Percentiles rank a stretch among this genome's conserved stretches.
Evolutionary conservation across 2,888 invertebrate genomes (phyloP).

Genomic region (Luffia ferchaultella): DNA sequence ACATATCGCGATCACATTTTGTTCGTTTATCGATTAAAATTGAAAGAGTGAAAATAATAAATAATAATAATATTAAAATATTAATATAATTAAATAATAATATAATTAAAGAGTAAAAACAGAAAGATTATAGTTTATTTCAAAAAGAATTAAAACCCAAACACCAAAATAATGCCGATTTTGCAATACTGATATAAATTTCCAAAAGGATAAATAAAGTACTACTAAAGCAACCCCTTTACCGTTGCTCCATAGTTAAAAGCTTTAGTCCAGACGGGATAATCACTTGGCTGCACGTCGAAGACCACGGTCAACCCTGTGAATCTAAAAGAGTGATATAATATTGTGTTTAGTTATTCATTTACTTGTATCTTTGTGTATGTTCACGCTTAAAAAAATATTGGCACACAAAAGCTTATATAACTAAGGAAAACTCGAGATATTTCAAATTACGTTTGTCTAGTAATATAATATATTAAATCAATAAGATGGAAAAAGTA

Average conservation of each 20-base stretch:
- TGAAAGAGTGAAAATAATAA: no score
- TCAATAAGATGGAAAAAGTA: not conserved
- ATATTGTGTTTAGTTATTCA: no score
- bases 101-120: not conserved
- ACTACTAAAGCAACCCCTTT: constrained; percentile 9
- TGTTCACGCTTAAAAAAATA: no score
- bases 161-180: not conserved
- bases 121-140: not conserved
- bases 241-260: constrained; percentile 41
- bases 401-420: no score
- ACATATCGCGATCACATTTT: no score
- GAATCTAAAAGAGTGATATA: constrained; percentile 27
- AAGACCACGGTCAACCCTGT: constrained; percentile 38
- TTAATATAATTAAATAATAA: not conserved
- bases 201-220: not conserved
- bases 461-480: not conserved
- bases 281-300: constrained; percentile 37
- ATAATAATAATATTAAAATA: no score
- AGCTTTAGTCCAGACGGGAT: constrained; percentile 25
- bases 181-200: not conserved
- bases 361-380: no score
- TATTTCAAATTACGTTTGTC: not conserved
- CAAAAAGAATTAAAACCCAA: not conserved
- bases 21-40: no score
- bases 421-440: not conserved